Evolutionary conservation across 2,113 vertebrate genomes (phyloP).

Genomic region (Emydocephalus ijimae): DNA sequence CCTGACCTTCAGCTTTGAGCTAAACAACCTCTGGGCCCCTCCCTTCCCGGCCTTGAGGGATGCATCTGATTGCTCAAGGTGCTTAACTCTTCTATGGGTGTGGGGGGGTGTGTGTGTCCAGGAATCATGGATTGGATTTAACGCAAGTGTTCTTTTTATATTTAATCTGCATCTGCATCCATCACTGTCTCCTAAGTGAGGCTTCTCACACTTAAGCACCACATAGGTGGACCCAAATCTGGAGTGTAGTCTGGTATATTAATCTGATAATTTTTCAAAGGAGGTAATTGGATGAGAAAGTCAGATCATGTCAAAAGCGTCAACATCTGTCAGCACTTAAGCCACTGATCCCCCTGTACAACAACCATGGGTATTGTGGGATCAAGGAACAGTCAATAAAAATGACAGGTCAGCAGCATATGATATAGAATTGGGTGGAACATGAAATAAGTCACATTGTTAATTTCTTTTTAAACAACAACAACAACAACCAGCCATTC

Average conservation of each 20-base stretch:
- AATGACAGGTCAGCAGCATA: neutral
- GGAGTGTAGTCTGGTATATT: neutral
- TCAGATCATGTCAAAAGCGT: neutral
- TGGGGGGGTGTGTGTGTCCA: neutral
- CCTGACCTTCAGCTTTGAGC: constrained; percentile 14
- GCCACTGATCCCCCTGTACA: neutral
- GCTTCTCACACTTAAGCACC: neutral
- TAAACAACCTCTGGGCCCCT: neutral
- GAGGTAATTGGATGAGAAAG: neutral
- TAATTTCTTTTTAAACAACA: neutral
- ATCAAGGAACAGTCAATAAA: neutral
- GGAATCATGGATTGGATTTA: neutral
- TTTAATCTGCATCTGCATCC: neutral
- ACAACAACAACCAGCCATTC: neutral
- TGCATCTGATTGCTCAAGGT: neutral
- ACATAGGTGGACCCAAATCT: neutral
- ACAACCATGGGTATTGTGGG: neutral
- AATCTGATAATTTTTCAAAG: neutral
- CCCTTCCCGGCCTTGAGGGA: neutral
- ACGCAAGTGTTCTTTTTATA: neutral
- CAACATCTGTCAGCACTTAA: neutral
- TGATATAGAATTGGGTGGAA: neutral
- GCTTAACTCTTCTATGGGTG: neutral
- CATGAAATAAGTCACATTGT: neutral
- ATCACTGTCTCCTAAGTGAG: neutral